Percentiles rank a stretch among this genome's conserved stretches.
Conservation (phyloP, 2,797 vertebrate species). For the Varecia variegata region DNA sequence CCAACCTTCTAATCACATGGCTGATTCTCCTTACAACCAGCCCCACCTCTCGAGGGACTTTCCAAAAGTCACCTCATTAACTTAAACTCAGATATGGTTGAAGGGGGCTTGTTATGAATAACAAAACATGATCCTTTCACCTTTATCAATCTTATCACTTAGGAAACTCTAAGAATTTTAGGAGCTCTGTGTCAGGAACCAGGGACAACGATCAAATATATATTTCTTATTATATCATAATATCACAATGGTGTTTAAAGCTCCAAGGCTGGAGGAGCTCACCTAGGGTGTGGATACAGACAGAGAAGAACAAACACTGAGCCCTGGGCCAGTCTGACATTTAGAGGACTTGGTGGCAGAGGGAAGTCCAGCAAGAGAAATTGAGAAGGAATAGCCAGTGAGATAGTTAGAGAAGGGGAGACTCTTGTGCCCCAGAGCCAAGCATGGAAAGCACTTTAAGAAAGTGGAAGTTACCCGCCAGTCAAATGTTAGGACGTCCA, state of each 20-base stretch:
- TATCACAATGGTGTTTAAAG: neutral
- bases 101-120: neutral
- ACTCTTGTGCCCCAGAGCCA: neutral
- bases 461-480: neutral
- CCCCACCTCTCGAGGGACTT: neutral
- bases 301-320: neutral
- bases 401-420: neutral
- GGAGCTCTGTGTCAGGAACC: neutral
- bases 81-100: neutral
- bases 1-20: neutral
- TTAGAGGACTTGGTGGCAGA: neutral
- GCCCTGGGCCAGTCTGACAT: neutral
- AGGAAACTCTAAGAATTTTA: neutral
- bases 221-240: neutral
- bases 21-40: neutral
- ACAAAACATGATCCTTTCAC: neutral
- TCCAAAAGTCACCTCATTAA: neutral
- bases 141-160: neutral
- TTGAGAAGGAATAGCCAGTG: neutral
- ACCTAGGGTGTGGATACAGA: neutral
- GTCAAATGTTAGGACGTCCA: neutral
- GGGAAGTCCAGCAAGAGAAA: neutral
- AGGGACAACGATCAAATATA: neutral
- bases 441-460: neutral
- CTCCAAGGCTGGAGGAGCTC: neutral